phyloP scores from a whole-genome alignment of 2,888 invertebrate genomes.

The Taphrorychus bicolor region DNA sequence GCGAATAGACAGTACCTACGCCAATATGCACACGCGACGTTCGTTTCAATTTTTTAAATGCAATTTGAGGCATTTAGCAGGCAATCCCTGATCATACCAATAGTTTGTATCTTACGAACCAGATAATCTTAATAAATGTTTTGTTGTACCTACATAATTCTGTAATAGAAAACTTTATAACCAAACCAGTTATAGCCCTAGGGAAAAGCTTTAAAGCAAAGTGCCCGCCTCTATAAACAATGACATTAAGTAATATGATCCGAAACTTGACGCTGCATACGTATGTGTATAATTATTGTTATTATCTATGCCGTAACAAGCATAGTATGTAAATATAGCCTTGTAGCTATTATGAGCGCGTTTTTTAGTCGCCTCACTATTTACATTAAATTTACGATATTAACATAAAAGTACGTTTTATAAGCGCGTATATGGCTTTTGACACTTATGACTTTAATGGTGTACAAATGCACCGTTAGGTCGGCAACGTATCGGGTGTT shows the following conservation, averaged over 20 bases:
- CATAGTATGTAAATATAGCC: constrained; percentile 35
- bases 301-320: constrained; percentile 35
- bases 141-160: too few species aligned
- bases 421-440: constrained; percentile 17
- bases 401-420: constrained; percentile 26
- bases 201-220: neutral
- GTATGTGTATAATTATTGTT: constrained; percentile 24
- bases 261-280: constrained; percentile 32
- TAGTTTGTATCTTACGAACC: too few species aligned
- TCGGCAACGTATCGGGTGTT: constrained; percentile 22
- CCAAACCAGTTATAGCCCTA: neutral
- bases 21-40: neutral
- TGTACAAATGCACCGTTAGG: constrained; percentile 23
- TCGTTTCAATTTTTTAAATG: neutral
- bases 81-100: too few species aligned
- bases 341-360: constrained; percentile 22
- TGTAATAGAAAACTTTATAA: too few species aligned
- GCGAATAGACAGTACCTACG: neutral
- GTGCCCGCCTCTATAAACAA: constrained; percentile 20
- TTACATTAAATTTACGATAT: constrained; percentile 24
- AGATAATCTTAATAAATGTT: too few species aligned
- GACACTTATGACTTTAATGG: constrained; percentile 22
- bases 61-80: neutral
- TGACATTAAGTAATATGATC: constrained; percentile 26
- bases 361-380: constrained; percentile 9